Base-by-base conservation (phyloP, 1,140 invertebrate genomes). In the Mizuhopecten yessoensis region DNA sequence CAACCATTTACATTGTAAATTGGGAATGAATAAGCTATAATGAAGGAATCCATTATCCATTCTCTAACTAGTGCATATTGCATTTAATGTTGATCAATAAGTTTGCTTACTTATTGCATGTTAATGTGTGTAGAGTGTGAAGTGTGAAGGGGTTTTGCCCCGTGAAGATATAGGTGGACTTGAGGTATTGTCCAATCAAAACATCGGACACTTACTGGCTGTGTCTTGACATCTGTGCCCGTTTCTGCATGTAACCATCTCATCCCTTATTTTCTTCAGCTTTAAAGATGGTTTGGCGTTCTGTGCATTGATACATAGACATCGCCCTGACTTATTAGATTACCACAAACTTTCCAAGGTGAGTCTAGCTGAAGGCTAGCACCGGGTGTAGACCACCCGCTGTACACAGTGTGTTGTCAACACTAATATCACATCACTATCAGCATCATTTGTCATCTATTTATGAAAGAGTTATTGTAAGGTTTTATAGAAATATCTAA, bases 231-330 rank as follows among this genome's bases (percentile, higher is more conserved):
- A 49, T 39, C 11, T 87, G 45, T 90, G 90, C 75, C 75, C 75
- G 42, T 90, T 87, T 87, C n/a, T 88, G 34, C 87, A 42, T 33
- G 87, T 45, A 45, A 88, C 34, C 34, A 42, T 42, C 34, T 88
- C 39, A 33, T 17, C 33, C 91, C 92, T 89, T 93, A 88, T 93
- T 93, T 95, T 94, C 96, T 97, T 91, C 96, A 98, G 97, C 95
- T 98, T 98, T 97, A 98, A 98, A 96, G 98, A 99, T 97, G 99
- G 99, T 97, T 97, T 99, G 96, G 99, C 99, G 20, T 99, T 99
- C 98, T 99, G 99, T 97, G 99, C 99, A 90, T 98, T 99, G 91
- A 99, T 99, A 97, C 99, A 99, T 97, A 98, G 99, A 96, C 99
- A 99, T 92, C 95, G 99, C 95, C 99, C 99, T 93, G 99, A 99